Evolutionary conservation across 2,888 invertebrate genomes (phyloP).

Genomic region (Mythimna albipuncta): DNA sequence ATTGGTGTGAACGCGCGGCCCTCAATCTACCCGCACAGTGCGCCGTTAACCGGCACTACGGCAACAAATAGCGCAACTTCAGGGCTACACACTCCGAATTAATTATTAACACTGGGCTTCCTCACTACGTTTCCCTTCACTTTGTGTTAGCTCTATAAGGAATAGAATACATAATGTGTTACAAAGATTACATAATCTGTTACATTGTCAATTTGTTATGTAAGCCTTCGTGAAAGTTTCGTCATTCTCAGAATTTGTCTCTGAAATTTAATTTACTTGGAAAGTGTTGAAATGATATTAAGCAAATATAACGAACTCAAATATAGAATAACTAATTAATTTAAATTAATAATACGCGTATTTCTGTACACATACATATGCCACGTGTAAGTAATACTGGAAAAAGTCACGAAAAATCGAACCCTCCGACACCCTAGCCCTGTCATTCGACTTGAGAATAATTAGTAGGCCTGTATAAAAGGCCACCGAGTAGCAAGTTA

Average conservation of each 20-base stretch:
- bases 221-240: conserved; percentile 4
- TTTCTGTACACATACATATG: background rate
- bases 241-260: background rate
- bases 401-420: background rate
- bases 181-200: conserved; percentile 42
- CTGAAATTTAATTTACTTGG: background rate
- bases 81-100: conserved; percentile 54
- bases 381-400: background rate
- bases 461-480: too few relatives aligned
- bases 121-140: conserved; percentile 58
- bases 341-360: background rate
- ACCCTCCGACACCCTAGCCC: background rate
- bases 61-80: conserved; percentile 58
- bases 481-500: too few relatives aligned
- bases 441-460: background rate
- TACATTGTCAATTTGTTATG: conserved; percentile 21
- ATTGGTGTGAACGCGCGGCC: conserved; percentile 38
- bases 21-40: conserved; percentile 49
- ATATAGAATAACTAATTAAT: too few relatives aligned
- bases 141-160: conserved; percentile 50
- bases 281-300: background rate
- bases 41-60: conserved; percentile 48
- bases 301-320: background rate
- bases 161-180: conserved; percentile 53
- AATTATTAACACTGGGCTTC: conserved; percentile 60